Conservation (phyloP, 23 tunicate genomes). For the Styela clava region DNA sequence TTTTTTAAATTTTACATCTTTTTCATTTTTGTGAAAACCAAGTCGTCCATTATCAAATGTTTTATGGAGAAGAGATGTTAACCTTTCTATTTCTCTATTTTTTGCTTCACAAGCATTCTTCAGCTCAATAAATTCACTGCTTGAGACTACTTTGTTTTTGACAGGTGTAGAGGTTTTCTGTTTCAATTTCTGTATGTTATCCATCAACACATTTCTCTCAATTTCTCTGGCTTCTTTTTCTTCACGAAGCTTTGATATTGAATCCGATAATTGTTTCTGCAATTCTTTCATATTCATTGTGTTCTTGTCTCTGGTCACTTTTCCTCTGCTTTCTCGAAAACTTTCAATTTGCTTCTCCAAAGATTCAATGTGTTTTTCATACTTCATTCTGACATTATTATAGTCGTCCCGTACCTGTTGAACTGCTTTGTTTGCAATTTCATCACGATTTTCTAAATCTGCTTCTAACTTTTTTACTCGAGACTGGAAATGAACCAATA, state of each 20-base stretch:
- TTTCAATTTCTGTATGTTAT: background rate
- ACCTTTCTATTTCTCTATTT: slow-evolving; percentile 11
- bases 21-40: background rate
- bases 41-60: background rate
- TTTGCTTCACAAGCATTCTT: slow-evolving; percentile 6
- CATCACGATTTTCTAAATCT: slow-evolving; percentile 11
- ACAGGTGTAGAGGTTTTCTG: background rate
- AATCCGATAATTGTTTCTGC: slow-evolving; percentile 5
- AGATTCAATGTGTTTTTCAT: slow-evolving; percentile 27
- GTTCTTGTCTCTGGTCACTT: background rate
- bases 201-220: slow-evolving; percentile 7
- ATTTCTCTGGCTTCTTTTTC: background rate
- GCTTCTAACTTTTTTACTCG: slow-evolving; percentile 20
- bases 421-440: background rate
- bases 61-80: background rate
- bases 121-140: background rate
- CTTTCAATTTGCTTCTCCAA: slow-evolving; percentile 27
- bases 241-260: background rate
- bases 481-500: slow-evolving; percentile 3
- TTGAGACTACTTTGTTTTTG: background rate
- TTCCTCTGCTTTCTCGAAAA: slow-evolving; percentile 8
- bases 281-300: background rate
- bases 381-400: background rate
- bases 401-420: slow-evolving; percentile 10
- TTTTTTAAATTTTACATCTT: background rate